Base-by-base conservation (phyloP, 2,888 invertebrate species). In the Sarcophaga subvicina region DNA sequence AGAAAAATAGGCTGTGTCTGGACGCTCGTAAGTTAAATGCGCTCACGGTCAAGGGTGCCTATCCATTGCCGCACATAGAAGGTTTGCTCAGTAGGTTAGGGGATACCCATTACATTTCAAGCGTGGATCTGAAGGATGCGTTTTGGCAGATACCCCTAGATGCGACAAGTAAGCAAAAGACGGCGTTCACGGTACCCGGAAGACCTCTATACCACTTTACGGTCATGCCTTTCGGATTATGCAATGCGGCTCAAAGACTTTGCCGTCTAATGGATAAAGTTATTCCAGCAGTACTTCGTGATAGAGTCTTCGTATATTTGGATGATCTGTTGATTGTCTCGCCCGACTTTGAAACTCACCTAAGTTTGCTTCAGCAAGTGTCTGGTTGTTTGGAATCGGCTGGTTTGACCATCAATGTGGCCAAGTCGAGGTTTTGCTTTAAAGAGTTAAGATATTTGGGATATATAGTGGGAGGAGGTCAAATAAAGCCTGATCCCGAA, bases 201-300 rank as follows among this genome's bases (percentile, higher is more conserved):
- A 72, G 64, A 25, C 80, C 63, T 25, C 75, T 63, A 59, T 81
- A 81, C 49, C 49, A 69, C 12, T 81, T 75, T 20, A 66, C 81
- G 2, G 75, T 76, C 62, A 82, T 76, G 80, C 79, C 71, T 25
- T 77, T 77, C 45, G 66, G 67, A 0, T 49, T 77, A 22, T 71
- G 77, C 27, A 77, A 78, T 45, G 83, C 80, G 6, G 86, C 88
- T 3, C 85, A 88, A 59, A 45, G 81, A 11, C 25, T 87, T 22
- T 90, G 89, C 73, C 81, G 89, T 2, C 67, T 90, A 37, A 85
- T 90, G 78, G 80, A 20, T 20, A 20, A 20, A 20, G 20, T 20
- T 1, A 20, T 20, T 20, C 20, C 20, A 20, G 20, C 20, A 20
- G 20, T 1, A 20, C 20, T 20, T 20, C 20, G 20, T 20, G 20